Percentiles rank a stretch among this genome's conserved stretches.
Conservation (phyloP, 2,888 invertebrate genomes). For the Drosophila mayaguana region DNA sequence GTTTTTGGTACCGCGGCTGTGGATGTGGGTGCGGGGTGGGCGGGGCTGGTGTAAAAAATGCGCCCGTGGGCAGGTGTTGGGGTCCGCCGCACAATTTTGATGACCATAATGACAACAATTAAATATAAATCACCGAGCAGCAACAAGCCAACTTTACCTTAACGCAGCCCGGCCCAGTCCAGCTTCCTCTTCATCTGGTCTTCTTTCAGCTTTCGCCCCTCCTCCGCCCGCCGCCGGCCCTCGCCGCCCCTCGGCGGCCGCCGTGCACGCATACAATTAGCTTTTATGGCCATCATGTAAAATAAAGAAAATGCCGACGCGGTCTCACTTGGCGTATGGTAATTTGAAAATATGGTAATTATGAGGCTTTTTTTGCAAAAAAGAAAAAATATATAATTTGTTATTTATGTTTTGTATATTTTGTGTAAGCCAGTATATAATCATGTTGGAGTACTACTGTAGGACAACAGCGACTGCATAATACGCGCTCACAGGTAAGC, state of each 20-base stretch:
- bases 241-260: neutral
- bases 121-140: slow-evolving; percentile 78
- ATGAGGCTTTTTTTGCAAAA: slow-evolving; percentile 51
- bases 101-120: slow-evolving; percentile 83
- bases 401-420: slow-evolving; percentile 26
- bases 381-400: slow-evolving; percentile 9
- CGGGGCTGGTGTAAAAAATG: slow-evolving; percentile 28
- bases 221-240: neutral
- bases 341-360: slow-evolving; percentile 82
- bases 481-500: neutral
- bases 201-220: neutral
- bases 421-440: slow-evolving; percentile 2
- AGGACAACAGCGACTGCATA: neutral
- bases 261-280: slow-evolving; percentile 80
- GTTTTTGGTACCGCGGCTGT: neutral
- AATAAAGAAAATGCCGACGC: slow-evolving; percentile 45
- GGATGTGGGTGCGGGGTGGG: neutral
- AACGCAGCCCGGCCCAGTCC: neutral
- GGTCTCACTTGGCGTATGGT: slow-evolving; percentile 68
- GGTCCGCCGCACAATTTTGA: slow-evolving; percentile 59
- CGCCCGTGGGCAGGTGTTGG: slow-evolving; percentile 47
- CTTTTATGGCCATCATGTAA: slow-evolving; percentile 69
- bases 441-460: neutral
- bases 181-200: slow-evolving; percentile 5
- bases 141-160: slow-evolving; percentile 62